Percentiles rank a stretch among this genome's conserved stretches.
Conservation (phyloP, 2,888 invertebrate genomes). For the Sceliomorpha sp. region DNA sequence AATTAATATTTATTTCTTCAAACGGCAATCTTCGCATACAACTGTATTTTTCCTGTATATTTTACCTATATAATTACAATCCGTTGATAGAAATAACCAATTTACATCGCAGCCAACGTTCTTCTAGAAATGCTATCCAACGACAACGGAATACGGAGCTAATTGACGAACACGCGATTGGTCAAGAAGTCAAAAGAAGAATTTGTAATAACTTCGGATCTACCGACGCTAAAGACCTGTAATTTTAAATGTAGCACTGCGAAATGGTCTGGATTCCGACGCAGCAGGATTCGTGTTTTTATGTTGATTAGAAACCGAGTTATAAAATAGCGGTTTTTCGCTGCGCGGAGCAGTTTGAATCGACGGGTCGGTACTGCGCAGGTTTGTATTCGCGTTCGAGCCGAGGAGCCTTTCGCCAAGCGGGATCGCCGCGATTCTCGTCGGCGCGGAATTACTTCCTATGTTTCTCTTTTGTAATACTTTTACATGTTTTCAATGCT, state of each 20-base stretch:
- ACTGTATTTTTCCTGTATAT: too few species aligned
- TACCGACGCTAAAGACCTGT: not conserved
- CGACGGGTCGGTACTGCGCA: constrained; percentile 64
- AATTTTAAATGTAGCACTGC: constrained; percentile 61
- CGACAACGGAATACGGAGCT: constrained; percentile 2
- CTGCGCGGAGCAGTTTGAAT: constrained; percentile 65
- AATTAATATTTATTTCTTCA: too few species aligned
- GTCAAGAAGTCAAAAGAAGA: constrained; percentile 19
- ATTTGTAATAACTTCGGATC: constrained; percentile 14
- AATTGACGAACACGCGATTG: constrained; percentile 2
- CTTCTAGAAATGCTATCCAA: constrained; percentile 13
- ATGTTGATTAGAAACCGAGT: constrained; percentile 50
- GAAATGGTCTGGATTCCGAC: constrained; percentile 67
- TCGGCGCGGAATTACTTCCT: constrained; percentile 38
- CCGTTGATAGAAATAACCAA: too few species aligned
- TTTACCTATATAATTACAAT: too few species aligned
- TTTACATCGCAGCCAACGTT: constrained; percentile 7
- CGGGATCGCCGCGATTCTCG: constrained; percentile 32
- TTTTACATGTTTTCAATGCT: constrained; percentile 23
- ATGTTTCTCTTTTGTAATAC: constrained; percentile 50
- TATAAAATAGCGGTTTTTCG: constrained; percentile 63
- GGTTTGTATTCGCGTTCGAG: constrained; percentile 80
- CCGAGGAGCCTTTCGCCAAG: constrained; percentile 72
- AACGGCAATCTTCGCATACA: too few species aligned
- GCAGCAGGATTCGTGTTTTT: constrained; percentile 58